Evolutionary conservation across 2,113 vertebrate genomes (phyloP).

Genomic region (Henicopernis longicauda): DNA sequence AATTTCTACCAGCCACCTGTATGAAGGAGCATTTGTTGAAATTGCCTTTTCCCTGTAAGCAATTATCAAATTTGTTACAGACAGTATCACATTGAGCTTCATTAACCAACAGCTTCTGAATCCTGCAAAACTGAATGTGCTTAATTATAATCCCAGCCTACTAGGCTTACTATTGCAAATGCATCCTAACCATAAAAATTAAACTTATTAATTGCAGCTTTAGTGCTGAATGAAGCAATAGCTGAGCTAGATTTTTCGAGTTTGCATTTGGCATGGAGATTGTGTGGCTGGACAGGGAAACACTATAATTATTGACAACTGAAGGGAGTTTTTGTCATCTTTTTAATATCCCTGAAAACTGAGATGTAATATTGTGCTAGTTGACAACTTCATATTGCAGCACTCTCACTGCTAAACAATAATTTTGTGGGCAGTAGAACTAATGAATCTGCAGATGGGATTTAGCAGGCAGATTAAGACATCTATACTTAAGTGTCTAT

Average conservation of each 20-base stretch:
- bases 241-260: background rate
- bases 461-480: background rate
- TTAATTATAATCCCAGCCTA: background rate
- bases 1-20: conserved; percentile 33
- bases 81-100: background rate
- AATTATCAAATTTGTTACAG: conserved; percentile 24
- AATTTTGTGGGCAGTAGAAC: background rate
- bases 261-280: background rate
- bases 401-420: background rate
- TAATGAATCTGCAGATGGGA: background rate
- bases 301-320: background rate
- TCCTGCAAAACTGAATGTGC: background rate
- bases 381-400: background rate
- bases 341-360: background rate
- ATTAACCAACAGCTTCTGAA: background rate
- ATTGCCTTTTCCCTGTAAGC: conserved; percentile 9
- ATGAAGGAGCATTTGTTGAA: conserved; percentile 34
- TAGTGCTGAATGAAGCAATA: background rate
- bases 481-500: background rate
- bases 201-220: background rate
- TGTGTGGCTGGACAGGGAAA: background rate
- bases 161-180: background rate
- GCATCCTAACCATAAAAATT: background rate
- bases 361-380: background rate
- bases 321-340: background rate